A percentile compares a stretch with the other conserved stretches of the same genome.
These are phyloP conservation scores for Lordiphosa mommai DNA, from an alignment of 1,140 invertebrate genomes.

Conservation along the genomic window DNA sequence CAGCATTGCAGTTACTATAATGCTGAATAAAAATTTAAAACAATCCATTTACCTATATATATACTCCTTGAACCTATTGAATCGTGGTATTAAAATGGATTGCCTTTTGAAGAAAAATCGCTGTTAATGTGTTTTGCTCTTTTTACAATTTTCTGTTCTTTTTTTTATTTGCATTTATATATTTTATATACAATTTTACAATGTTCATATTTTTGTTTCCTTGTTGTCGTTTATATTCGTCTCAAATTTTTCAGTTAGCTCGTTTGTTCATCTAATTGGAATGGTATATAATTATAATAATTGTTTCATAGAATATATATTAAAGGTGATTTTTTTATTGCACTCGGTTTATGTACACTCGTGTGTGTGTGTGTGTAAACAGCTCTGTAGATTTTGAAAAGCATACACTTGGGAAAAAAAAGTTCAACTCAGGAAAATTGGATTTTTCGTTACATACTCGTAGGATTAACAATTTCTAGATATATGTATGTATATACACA, in stretches of 20 bases:
- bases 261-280: constrained; percentile 33
- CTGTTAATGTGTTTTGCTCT: constrained; percentile 11
- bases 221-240: constrained; percentile 23
- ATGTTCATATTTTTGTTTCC: constrained; percentile 31
- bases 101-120: too few species aligned
- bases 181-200: constrained; percentile 74
- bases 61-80: too few species aligned
- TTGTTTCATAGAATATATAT: constrained; percentile 35
- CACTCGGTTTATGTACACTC: constrained; percentile 44
- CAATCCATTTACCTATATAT: too few species aligned
- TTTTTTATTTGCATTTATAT: constrained; percentile 68
- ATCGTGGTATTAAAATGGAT: too few species aligned
- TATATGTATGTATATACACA: constrained; percentile 26
- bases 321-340: constrained; percentile 49
- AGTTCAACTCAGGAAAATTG: too few species aligned
- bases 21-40: too few species aligned
- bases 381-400: neutral
- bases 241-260: constrained; percentile 42
- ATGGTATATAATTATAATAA: constrained; percentile 21
- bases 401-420: neutral
- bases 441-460: constrained; percentile 16
- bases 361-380: neutral
- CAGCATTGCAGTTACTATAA: too few species aligned
- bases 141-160: constrained; percentile 49
- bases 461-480: constrained; percentile 18